These are phyloP conservation scores for Pseudoatta argentina DNA, from an alignment of 1,140 invertebrate species.

Conservation along the genomic window DNA sequence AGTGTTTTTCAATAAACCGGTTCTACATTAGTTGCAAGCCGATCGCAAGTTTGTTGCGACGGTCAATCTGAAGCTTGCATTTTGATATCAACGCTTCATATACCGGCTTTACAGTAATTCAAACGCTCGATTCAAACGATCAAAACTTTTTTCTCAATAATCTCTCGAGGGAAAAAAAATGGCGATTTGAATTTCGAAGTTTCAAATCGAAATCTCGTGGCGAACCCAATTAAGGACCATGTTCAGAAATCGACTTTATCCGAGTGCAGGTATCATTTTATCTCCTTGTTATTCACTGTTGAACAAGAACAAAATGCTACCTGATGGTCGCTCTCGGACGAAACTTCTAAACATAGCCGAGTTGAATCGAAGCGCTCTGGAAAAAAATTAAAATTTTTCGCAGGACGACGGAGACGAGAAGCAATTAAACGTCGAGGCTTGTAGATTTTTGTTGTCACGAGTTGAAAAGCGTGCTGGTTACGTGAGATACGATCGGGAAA, in stretches of 20 bases:
- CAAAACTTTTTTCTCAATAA: background rate
- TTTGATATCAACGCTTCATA: no score
- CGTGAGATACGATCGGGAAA: slow-evolving; percentile 32
- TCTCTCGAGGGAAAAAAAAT: background rate
- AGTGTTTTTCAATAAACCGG: background rate
- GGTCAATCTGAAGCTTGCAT: no score
- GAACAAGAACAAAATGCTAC: no score
- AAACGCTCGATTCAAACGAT: no score
- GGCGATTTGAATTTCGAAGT: background rate
- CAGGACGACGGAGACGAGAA: background rate
- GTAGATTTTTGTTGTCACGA: background rate
- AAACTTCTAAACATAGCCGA: background rate
- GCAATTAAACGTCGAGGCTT: background rate
- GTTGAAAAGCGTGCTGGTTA: background rate
- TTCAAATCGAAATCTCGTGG: background rate
- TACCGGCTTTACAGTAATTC: no score
- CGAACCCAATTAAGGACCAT: no score
- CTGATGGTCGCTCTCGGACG: no score
- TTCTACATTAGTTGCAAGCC: no score
- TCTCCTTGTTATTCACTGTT: no score
- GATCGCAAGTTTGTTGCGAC: no score
- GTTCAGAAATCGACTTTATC: no score
- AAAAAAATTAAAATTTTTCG: background rate
- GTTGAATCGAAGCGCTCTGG: background rate
- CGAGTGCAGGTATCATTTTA: no score